Percentiles rank a stretch among this genome's conserved stretches.
Evolutionary conservation across 1,140 invertebrate genomes (phyloP).

Genomic region (Pristionchus pacificus): DNA sequence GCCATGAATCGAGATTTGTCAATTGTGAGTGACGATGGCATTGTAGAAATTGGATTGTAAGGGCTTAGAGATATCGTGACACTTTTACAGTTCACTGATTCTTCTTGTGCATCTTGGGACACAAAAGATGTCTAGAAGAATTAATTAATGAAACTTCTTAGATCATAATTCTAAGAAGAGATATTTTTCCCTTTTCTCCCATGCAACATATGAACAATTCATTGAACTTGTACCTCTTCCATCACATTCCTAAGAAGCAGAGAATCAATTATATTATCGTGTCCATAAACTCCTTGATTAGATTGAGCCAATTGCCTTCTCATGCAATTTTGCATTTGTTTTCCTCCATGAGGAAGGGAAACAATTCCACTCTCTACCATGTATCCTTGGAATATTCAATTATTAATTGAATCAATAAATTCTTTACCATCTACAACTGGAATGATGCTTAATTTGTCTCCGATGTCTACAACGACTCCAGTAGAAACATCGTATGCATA

Average conservation of each 20-base stretch:
- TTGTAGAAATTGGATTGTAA: neutral
- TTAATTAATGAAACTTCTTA: neutral
- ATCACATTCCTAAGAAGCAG: conserved; percentile 59
- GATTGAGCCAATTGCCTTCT: conserved; percentile 35
- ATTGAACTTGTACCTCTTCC: conserved; percentile 62
- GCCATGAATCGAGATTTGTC: conserved; percentile 61
- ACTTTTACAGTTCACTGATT: conserved; percentile 28
- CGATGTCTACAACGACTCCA: conserved; percentile 68
- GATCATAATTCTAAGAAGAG: neutral
- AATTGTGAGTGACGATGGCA: conserved; percentile 18
- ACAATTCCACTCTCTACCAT: conserved; percentile 57
- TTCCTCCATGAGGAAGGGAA: conserved; percentile 62
- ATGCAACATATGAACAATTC: no score
- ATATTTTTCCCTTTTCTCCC: neutral
- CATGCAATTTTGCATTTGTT: conserved; percentile 63
- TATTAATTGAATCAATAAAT: conserved; percentile 10
- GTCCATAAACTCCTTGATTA: conserved; percentile 56
- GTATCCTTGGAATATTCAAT: conserved; percentile 45
- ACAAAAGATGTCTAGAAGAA: conserved; percentile 60
- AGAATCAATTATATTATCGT: conserved; percentile 58
- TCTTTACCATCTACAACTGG: conserved; percentile 66
- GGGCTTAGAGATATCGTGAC: neutral
- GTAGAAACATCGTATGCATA: conserved; percentile 67
- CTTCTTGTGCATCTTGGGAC: conserved; percentile 61
- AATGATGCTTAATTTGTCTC: conserved; percentile 66